Conservation (phyloP, 2,888 invertebrate species). For the Pristionchus exspectatus region DNA sequence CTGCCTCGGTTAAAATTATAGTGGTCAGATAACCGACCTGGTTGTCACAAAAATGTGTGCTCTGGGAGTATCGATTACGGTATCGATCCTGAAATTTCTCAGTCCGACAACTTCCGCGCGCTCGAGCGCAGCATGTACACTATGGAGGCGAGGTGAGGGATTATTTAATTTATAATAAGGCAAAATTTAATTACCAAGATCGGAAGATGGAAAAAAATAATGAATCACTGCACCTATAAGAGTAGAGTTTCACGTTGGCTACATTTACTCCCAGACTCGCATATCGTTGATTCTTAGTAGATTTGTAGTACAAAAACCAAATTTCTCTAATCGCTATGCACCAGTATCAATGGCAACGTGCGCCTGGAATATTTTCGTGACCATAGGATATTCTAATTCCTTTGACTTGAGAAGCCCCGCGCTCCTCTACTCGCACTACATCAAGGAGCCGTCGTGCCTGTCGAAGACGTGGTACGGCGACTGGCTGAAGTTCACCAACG, state of each 20-base stretch:
- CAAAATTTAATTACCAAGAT: neutral
- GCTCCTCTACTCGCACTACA: slow-evolving; percentile 14
- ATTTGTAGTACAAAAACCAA: no score
- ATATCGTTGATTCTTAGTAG: no score
- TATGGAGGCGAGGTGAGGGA: neutral
- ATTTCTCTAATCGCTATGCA: neutral
- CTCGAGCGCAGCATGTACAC: slow-evolving; percentile 38
- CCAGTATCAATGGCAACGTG: no score
- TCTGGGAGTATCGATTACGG: neutral
- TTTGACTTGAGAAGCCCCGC: neutral
- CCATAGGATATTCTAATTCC: neutral
- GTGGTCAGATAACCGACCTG: no score
- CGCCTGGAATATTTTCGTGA: neutral
- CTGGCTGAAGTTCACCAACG: slow-evolving; percentile 52
- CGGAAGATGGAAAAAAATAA: neutral
- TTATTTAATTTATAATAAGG: neutral
- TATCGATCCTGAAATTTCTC: neutral
- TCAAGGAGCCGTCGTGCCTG: slow-evolving; percentile 5
- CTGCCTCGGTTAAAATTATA: neutral
- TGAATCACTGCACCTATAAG: neutral
- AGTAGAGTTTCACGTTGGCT: neutral
- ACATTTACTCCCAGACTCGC: neutral
- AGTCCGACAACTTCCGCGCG: slow-evolving; percentile 24
- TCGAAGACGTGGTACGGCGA: slow-evolving; percentile 27
- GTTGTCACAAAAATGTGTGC: no score